These are phyloP conservation scores for Endomychus coccineus DNA, from an alignment of 2,888 invertebrate species.

Conservation along the genomic window DNA sequence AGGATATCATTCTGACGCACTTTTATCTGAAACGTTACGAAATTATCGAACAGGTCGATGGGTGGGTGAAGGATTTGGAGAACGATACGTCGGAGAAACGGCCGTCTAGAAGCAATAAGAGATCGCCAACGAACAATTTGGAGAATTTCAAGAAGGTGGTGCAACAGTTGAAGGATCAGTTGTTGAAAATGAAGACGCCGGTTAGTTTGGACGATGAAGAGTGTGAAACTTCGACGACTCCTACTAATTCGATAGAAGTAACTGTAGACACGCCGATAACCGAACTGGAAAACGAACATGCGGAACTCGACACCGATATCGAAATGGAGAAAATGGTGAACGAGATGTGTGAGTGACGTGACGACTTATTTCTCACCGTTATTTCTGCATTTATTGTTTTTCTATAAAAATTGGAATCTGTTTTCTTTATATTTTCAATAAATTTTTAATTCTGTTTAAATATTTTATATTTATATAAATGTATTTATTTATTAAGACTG, in stretches of 20 bases:
- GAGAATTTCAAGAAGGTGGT: constrained; percentile 41
- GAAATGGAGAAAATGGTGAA: constrained; percentile 74
- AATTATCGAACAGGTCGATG: constrained; percentile 80
- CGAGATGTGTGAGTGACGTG: constrained; percentile 55
- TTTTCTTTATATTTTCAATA: constrained; percentile 18
- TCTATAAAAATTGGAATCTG: constrained; percentile 13
- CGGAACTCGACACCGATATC: constrained; percentile 57
- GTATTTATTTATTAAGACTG: constrained; percentile 20
- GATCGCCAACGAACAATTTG: constrained; percentile 37
- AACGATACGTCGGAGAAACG: constrained; percentile 57
- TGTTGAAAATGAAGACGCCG: constrained; percentile 75
- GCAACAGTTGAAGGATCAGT: constrained; percentile 72
- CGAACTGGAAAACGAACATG: constrained; percentile 21
- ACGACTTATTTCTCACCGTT: constrained; percentile 2
- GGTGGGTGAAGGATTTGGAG: constrained; percentile 85
- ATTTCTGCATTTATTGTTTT: constrained; percentile 15
- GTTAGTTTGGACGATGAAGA: constrained; percentile 45
- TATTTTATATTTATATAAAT: constrained; percentile 19
- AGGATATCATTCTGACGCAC: constrained; percentile 87
- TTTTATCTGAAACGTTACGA: constrained; percentile 92
- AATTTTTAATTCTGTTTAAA: constrained; percentile 22
- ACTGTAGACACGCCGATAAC: constrained; percentile 24
- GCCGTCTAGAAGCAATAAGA: constrained; percentile 53
- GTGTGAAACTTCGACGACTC: constrained; percentile 29
- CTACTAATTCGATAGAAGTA: constrained; percentile 30